phyloP scores from a whole-genome alignment of 2,888 invertebrate species.

The Sacculina carcini region DNA sequence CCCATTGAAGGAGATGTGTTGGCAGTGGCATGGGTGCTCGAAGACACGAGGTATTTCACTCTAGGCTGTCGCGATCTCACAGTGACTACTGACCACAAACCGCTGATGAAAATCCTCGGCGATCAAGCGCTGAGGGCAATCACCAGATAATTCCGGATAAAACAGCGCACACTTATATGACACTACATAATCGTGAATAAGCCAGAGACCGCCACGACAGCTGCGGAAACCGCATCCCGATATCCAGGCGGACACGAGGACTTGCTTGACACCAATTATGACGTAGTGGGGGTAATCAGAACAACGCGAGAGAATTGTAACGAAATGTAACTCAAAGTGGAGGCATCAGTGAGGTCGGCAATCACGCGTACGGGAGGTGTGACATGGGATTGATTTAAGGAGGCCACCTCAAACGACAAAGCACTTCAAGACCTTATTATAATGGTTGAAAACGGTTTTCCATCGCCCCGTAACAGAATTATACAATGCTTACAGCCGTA shows the following conservation, averaged over 20 bases:
- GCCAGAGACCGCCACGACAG: conserved; percentile 1
- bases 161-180: conserved; percentile 3
- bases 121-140: conserved; percentile 3
- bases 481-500: conserved; percentile 4
- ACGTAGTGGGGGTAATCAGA: too few species aligned
- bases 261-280: too few species aligned
- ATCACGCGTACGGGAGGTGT: background rate
- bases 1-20: conserved; percentile 5
- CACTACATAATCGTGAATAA: background rate
- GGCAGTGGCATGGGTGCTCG: conserved; percentile 1
- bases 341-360: too few species aligned
- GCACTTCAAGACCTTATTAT: background rate
- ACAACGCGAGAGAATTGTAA: too few species aligned
- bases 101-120: conserved; percentile 4
- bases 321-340: too few species aligned
- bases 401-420: conserved; percentile 2
- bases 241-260: too few species aligned
- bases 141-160: background rate
- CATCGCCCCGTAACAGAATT: background rate
- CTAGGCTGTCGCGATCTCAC: conserved; percentile 4
- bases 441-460: too few species aligned
- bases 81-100: conserved; percentile 1
- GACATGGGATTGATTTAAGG: conserved; percentile 2
- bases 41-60: background rate
- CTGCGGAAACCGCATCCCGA: too few species aligned